phyloP scores from a whole-genome alignment of 2,113 vertebrate genomes.

The Odontesthes bonariensis region DNA sequence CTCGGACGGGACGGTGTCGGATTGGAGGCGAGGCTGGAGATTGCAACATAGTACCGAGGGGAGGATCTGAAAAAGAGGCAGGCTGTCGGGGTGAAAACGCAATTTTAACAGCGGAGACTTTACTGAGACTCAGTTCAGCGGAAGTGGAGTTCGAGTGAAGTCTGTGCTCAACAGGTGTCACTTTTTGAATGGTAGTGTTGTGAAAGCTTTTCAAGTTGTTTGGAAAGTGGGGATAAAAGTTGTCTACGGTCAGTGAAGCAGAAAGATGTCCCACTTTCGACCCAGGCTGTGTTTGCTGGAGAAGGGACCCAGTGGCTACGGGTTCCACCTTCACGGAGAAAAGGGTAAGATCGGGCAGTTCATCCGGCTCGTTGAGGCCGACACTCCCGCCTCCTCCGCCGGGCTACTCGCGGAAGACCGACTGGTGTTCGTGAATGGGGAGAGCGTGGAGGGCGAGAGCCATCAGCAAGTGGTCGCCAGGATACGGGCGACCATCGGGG shows the following conservation, averaged over 20 bases:
- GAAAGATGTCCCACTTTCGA: conserved; percentile 74
- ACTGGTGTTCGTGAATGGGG: conserved; percentile 90
- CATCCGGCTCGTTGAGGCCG: conserved; percentile 91
- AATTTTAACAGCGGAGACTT: conserved; percentile 30
- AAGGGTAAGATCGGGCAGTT: conserved; percentile 91
- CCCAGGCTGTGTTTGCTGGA: conserved; percentile 88
- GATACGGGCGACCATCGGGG: conserved; percentile 85
- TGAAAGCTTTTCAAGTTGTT: background rate
- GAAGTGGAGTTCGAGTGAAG: conserved; percentile 31
- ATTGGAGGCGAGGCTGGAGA: conserved; percentile 9
- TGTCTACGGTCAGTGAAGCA: background rate
- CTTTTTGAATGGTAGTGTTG: background rate
- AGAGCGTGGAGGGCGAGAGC: conserved; percentile 90
- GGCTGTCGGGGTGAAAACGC: conserved; percentile 19
- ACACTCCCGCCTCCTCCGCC: conserved; percentile 87
- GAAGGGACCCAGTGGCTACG: conserved; percentile 87
- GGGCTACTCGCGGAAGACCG: conserved; percentile 91
- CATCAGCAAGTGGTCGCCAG: conserved; percentile 93
- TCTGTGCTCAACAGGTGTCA: conserved; percentile 49
- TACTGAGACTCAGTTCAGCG: conserved; percentile 14
- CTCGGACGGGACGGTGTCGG: background rate
- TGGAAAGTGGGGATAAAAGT: background rate
- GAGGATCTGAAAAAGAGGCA: conserved; percentile 21
- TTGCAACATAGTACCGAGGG: conserved; percentile 38
- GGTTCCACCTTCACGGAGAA: conserved; percentile 92